Percentiles rank a stretch among this genome's conserved stretches.
phyloP scores from a whole-genome alignment of 2,113 vertebrate genomes.

The Ramphastos sulfuratus region DNA sequence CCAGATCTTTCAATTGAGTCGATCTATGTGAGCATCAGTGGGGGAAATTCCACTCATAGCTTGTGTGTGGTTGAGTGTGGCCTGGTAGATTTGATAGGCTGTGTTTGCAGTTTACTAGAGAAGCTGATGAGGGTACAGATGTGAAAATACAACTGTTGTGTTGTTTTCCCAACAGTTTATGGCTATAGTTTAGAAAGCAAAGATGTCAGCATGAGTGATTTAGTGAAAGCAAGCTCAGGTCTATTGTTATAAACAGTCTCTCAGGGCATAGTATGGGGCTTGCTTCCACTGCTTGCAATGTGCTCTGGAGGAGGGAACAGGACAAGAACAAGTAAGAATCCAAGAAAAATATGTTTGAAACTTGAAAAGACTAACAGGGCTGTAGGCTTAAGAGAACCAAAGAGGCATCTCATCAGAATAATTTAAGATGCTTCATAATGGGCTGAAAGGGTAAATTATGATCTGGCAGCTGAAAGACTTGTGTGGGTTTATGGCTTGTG shows the following conservation, averaged over 20 bases:
- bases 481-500: background rate
- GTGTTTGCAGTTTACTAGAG: background rate
- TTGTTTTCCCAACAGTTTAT: background rate
- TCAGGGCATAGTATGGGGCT: background rate
- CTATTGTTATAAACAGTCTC: background rate
- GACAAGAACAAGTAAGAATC: constrained; percentile 5
- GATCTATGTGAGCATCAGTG: background rate
- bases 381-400: background rate
- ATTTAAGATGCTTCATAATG: background rate
- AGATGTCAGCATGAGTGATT: background rate
- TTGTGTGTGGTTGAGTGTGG: background rate
- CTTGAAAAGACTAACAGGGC: background rate
- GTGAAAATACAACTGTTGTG: background rate
- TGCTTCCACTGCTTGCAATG: background rate
- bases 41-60: background rate
- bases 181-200: background rate
- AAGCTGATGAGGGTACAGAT: background rate
- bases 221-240: background rate
- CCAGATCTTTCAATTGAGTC: background rate
- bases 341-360: background rate
- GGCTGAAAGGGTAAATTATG: background rate
- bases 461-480: background rate
- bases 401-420: background rate
- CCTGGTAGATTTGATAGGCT: background rate
- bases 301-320: background rate